These are phyloP conservation scores for Gryllus longicercus DNA, from an alignment of 2,888 invertebrate species.

Conservation along the genomic window DNA sequence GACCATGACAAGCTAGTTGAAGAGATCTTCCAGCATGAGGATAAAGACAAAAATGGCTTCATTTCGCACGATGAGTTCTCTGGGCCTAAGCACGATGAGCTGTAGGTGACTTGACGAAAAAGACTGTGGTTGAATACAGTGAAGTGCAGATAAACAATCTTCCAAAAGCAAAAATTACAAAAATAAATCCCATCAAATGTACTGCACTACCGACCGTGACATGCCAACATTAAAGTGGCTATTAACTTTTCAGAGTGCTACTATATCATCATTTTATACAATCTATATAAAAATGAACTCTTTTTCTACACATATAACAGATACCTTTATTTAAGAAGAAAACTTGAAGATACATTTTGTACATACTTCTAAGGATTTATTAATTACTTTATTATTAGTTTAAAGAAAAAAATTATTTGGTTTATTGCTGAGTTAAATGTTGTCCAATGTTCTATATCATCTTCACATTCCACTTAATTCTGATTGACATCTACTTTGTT, in stretches of 20 bases:
- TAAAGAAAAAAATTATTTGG: too few relatives aligned
- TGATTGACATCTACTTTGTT: not conserved
- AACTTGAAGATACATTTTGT: not conserved
- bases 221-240: not conserved
- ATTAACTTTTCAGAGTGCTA: not conserved
- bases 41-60: constrained; percentile 92
- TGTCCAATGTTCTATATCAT: too few relatives aligned
- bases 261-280: not conserved
- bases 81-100: constrained; percentile 95
- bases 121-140: constrained; percentile 4
- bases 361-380: not conserved
- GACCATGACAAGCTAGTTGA: constrained; percentile 91
- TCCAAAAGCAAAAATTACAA: not conserved
- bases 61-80: constrained; percentile 96
- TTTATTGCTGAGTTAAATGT: too few relatives aligned
- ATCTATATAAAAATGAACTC: not conserved
- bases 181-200: not conserved
- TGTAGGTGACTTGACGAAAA: constrained; percentile 58
- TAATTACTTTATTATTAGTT: too few relatives aligned
- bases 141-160: not conserved
- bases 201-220: not conserved
- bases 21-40: constrained; percentile 96
- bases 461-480: not conserved
- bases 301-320: constrained; percentile 4
- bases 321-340: not conserved